These are phyloP conservation scores for Tetramorium simillimum DNA, from an alignment of 1,140 invertebrate species.

Conservation along the genomic window DNA sequence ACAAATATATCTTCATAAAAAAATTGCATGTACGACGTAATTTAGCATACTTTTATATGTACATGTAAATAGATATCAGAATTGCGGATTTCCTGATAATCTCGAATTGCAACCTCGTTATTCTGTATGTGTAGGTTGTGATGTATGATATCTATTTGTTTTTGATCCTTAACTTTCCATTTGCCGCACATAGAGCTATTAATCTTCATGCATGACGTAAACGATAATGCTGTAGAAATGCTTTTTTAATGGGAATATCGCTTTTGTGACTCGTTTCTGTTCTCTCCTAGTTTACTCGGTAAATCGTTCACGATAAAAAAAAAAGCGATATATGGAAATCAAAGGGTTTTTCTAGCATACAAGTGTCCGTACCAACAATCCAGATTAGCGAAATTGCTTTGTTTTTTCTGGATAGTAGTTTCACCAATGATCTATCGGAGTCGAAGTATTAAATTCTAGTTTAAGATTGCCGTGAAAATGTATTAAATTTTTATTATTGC, in stretches of 20 bases:
- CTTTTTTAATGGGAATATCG: slow-evolving; percentile 42
- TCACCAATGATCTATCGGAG: background rate
- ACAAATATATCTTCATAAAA: background rate
- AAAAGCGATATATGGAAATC: slow-evolving; percentile 13
- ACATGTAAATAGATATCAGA: background rate
- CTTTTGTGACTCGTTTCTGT: background rate
- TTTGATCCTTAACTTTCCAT: slow-evolving; percentile 49
- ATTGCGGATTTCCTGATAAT: background rate
- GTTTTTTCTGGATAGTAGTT: background rate
- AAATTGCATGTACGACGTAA: background rate
- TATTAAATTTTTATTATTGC: background rate
- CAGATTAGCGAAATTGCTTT: background rate
- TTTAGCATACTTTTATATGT: background rate
- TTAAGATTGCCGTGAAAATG: background rate
- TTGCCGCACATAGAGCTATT: slow-evolving; percentile 10
- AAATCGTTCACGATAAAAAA: slow-evolving; percentile 24
- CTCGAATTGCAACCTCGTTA: background rate
- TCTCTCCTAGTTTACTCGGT: slow-evolving; percentile 7
- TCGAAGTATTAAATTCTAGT: background rate
- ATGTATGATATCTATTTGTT: slow-evolving; percentile 47
- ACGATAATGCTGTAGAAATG: slow-evolving; percentile 46
- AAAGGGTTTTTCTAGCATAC: background rate
- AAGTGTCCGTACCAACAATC: background rate
- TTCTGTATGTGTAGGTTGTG: background rate
- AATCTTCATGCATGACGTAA: slow-evolving; percentile 48